A percentile compares a stretch with the other conserved stretches of the same genome.
Evolutionary conservation across 2,113 vertebrate species (phyloP).

Genomic region (Cyprinodon brontotheroides): DNA sequence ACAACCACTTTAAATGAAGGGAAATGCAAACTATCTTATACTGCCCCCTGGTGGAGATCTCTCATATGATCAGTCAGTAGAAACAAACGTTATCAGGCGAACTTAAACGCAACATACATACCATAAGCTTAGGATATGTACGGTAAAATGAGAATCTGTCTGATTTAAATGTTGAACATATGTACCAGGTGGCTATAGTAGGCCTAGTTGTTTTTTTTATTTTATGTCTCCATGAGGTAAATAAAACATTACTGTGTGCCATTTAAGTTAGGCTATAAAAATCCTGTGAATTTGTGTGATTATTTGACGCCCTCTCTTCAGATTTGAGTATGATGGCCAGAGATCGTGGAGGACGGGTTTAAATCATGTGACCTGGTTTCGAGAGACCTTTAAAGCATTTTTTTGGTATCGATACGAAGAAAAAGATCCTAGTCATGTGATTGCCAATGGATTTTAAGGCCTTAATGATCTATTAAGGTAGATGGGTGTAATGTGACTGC

Average conservation of each 20-base stretch:
- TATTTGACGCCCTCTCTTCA: not conserved
- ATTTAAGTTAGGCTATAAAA: too few species aligned
- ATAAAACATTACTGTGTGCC: too few species aligned
- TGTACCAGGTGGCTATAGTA: too few species aligned
- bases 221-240: too few species aligned
- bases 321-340: not conserved
- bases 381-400: not conserved
- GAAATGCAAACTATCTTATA: not conserved
- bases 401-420: not conserved
- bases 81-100: not conserved
- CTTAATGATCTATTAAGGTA: not conserved
- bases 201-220: too few species aligned
- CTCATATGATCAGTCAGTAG: not conserved
- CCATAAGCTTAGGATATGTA: too few species aligned
- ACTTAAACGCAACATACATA: not conserved
- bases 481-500: not conserved
- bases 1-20: not conserved
- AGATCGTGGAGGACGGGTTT: not conserved
- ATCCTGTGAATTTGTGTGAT: too few species aligned
- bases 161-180: too few species aligned
- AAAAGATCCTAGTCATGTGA: constrained; percentile 52
- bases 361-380: constrained; percentile 48
- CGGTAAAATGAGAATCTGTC: too few species aligned
- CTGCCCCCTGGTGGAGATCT: not conserved
- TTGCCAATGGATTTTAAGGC: not conserved